These are phyloP conservation scores for Sarcoramphus papa DNA, from an alignment of 2,797 vertebrate species.

Conservation along the genomic window DNA sequence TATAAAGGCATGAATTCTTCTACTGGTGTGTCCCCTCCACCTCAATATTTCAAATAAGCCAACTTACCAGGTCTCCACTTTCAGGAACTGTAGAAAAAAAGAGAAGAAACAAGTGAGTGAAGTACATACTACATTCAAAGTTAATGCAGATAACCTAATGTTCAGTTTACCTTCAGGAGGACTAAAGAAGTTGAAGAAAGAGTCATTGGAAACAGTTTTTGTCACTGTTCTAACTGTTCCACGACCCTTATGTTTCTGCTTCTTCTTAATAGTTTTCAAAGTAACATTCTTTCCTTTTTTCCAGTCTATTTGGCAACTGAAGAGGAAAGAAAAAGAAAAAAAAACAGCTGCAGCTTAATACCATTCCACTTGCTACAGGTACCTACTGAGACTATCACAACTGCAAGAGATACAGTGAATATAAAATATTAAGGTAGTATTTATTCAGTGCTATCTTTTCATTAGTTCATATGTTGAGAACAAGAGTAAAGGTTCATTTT, in stretches of 20 bases:
- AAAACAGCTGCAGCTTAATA: not conserved
- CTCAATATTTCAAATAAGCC: not conserved
- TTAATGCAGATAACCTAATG: not conserved
- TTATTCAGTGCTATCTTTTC: not conserved
- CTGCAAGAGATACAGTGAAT: not conserved
- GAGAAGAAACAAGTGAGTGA: not conserved
- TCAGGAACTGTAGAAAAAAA: constrained; percentile 85
- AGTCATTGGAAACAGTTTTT: constrained; percentile 97
- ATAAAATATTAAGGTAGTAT: not conserved
- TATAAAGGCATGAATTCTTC: not conserved
- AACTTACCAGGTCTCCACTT: constrained; percentile 92
- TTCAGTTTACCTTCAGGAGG: constrained; percentile 89
- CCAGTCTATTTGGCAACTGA: constrained; percentile 95
- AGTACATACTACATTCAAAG: not conserved
- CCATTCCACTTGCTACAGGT: not conserved
- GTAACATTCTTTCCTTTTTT: constrained; percentile 98
- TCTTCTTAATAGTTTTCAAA: constrained; percentile 98
- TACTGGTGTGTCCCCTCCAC: not conserved
- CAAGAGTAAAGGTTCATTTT: not conserved
- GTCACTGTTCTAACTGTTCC: constrained; percentile 97
- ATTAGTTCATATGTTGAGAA: not conserved
- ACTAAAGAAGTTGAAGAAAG: constrained; percentile 98
- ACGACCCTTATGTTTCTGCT: constrained; percentile 98
- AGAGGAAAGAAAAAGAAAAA: not conserved
- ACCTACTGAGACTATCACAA: not conserved